phyloP scores from a whole-genome alignment of 2,113 vertebrate genomes.

The Colius striatus region DNA sequence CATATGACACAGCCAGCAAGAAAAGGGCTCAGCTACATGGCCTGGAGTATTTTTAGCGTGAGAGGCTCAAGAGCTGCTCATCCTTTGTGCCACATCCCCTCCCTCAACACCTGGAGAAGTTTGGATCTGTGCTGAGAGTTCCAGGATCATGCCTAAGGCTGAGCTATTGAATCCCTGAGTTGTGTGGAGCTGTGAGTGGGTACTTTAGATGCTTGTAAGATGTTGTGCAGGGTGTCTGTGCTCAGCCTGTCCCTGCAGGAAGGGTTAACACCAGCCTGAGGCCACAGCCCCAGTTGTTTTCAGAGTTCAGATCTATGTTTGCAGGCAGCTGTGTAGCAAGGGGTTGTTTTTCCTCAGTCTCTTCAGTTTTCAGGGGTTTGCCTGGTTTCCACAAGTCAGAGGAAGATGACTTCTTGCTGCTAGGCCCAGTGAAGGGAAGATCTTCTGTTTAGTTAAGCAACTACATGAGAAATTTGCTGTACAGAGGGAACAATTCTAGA shows the following conservation, averaged over 20 bases:
- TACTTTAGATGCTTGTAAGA: background rate
- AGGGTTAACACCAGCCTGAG: background rate
- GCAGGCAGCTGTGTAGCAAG: background rate
- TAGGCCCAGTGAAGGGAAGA: background rate
- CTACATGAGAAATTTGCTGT: conserved; percentile 1
- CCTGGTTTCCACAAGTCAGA: background rate
- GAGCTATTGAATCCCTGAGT: background rate
- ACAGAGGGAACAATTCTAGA: conserved; percentile 47
- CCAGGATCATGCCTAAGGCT: background rate
- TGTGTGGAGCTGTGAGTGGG: background rate
- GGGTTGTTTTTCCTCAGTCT: background rate
- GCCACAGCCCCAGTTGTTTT: background rate
- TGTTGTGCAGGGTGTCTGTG: background rate
- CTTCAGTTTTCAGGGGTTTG: background rate
- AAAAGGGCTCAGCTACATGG: background rate
- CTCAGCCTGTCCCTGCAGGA: background rate
- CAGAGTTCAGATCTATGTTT: background rate
- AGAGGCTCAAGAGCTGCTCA: background rate
- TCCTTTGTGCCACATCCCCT: background rate
- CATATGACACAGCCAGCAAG: background rate
- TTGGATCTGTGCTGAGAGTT: background rate
- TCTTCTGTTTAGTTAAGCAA: background rate
- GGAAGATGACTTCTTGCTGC: background rate
- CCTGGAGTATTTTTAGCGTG: background rate
- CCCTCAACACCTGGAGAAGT: background rate